Base-by-base conservation (phyloP, 2,113 vertebrate species). In the Chiloscyllium plagiosum region DNA sequence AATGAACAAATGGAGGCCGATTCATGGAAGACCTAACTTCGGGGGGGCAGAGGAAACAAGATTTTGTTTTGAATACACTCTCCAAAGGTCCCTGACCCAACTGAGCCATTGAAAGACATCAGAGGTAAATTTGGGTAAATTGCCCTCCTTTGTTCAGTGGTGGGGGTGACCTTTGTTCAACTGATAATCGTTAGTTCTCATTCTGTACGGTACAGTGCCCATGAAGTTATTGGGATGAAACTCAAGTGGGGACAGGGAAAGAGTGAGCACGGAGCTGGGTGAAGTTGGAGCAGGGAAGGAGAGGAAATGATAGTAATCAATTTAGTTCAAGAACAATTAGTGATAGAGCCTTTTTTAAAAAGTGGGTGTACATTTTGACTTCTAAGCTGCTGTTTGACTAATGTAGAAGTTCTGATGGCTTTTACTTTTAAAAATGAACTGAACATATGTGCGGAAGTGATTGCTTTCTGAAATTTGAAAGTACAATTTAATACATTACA, bases 281-380 rank as follows among this genome's bases (percentile, higher is more conserved):
- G 56, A 10, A 61, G 56, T 61, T 61, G 72, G 24, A n/a, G 94
- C 24, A 29, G 94, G 72, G 10, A 2, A 15, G 94, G 24, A 42
- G 29, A 50, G 96, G 85, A 70, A 56, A 17, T 0, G 0, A 0
- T 95, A 13, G 0, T 0, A 69, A 96, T 70, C n/a, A 47, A 96
- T 96, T 61, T 96, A 24, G 93, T 22, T 96, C 86, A 0, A 94
- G 96, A 0, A 68, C 96, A 50, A 70, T 17, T 13, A 90, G 87
- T 61, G 10, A 61, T 61, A 61, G 12, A 89, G 56, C 15, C 17
- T 50, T 61, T 26, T 33, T 61, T n/a, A 61, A 17, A 13, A 90
- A 90, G 87, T 24, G 12, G 26, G 33, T 61, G 29, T 7, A 56
- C 13, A 90, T 61, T 61, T 61, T 90, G 87, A 56, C 50, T 61